Percentiles rank a stretch among this genome's conserved stretches.
Conservation (phyloP, 2,888 invertebrate genomes). For the Physocephala rufipes region DNA sequence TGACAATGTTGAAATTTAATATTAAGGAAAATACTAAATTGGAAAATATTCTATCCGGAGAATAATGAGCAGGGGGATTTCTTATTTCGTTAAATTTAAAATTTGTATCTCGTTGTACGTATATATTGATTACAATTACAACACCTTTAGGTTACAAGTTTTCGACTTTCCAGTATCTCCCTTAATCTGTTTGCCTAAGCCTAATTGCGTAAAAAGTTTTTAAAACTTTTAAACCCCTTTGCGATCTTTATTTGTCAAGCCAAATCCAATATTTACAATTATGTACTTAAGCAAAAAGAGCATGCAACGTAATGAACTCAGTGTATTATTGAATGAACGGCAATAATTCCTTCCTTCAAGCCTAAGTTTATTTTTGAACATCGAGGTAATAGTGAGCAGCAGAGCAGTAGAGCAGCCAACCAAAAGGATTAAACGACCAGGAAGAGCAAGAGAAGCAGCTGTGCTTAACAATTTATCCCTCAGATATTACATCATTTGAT, state of each 20-base stretch:
- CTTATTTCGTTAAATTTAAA: too few relatives aligned
- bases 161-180: too few relatives aligned
- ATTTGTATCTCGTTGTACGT: too few relatives aligned
- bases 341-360: conserved; percentile 47
- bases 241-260: conserved; percentile 11
- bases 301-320: conserved; percentile 2
- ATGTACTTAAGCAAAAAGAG: conserved; percentile 46
- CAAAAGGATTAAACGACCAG: too few relatives aligned
- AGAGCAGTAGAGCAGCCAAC: not conserved
- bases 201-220: not conserved
- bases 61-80: too few relatives aligned
- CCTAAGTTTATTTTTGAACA: conserved; percentile 47
- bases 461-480: conserved; percentile 47
- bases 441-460: conserved; percentile 41
- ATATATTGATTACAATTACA: too few relatives aligned
- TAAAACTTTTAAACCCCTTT: conserved; percentile 26
- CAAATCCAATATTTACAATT: conserved; percentile 57
- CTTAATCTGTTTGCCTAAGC: not conserved
- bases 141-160: too few relatives aligned
- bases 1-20: too few relatives aligned
- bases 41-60: too few relatives aligned
- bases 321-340: conserved; percentile 39
- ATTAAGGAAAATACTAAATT: too few relatives aligned
- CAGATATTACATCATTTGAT: conserved; percentile 36
- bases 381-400: conserved; percentile 9